These are phyloP conservation scores for Geodia barretti DNA, from an alignment of 37 sponge, comb jelly and placozoan genomes.

Conservation along the genomic window DNA sequence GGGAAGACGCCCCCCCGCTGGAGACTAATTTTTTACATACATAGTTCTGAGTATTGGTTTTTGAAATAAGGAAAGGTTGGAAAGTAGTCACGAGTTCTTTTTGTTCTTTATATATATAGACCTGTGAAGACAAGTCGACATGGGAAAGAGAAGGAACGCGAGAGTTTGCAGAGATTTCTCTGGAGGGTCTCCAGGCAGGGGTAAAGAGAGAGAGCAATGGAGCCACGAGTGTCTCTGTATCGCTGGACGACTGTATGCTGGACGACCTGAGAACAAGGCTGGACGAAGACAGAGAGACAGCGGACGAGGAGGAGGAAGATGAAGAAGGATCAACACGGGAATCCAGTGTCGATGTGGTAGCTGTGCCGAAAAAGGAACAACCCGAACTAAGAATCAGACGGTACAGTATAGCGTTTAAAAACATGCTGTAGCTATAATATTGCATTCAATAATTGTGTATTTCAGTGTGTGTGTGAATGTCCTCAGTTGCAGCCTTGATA, in stretches of 20 bases:
- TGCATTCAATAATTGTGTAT: no score
- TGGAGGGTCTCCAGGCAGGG: constrained; percentile 9
- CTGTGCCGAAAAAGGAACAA: background rate
- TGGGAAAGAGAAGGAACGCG: background rate
- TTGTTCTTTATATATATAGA: no score
- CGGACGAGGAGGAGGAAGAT: background rate
- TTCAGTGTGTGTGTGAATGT: no score
- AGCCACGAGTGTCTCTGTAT: background rate
- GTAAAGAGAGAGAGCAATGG: constrained; percentile 23
- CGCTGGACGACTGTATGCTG: constrained; percentile 32
- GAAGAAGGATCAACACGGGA: background rate
- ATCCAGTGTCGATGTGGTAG: background rate
- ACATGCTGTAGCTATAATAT: no score
- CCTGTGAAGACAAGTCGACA: background rate
- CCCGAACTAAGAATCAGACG: background rate
- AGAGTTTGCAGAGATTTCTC: constrained; percentile 5
- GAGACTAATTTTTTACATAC: no score
- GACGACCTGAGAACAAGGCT: constrained; percentile 13
- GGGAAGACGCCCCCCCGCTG: no score
- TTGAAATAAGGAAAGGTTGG: background rate
- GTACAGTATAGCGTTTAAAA: no score
- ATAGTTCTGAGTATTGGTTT: no score
- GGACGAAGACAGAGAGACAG: background rate
- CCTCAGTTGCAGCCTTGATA: no score
- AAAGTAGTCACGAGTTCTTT: no score